Evolutionary conservation across 1,140 invertebrate genomes (phyloP).

Genomic region (Anthonomus grandis): DNA sequence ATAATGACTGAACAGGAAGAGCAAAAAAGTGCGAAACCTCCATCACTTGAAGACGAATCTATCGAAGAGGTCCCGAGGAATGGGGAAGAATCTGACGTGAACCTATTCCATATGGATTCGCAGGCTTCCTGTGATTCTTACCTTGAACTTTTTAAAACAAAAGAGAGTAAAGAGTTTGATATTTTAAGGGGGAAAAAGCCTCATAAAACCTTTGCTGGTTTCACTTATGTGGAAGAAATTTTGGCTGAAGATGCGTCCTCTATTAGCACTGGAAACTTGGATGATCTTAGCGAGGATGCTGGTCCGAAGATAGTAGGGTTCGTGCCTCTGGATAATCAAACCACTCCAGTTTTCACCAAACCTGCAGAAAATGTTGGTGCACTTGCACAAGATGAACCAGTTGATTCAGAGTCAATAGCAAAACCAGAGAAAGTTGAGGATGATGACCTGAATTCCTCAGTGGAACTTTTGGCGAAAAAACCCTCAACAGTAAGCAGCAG

Average conservation of each 20-base stretch:
- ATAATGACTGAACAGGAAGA: background rate
- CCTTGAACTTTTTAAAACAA: constrained; percentile 22
- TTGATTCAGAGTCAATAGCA: no score
- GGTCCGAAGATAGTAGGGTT: constrained; percentile 31
- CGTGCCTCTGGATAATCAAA: constrained; percentile 29
- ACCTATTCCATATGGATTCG: constrained; percentile 26
- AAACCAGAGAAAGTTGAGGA: background rate
- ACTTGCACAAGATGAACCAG: no score
- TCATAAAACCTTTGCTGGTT: background rate
- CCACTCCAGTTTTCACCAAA: constrained; percentile 23
- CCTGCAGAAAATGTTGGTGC: background rate
- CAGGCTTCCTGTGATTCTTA: constrained; percentile 21
- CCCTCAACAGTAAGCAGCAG: constrained; percentile 10
- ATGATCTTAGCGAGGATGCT: background rate
- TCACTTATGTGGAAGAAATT: constrained; percentile 14
- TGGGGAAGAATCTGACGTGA: constrained; percentile 18
- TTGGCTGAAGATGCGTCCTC: constrained; percentile 4
- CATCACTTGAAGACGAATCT: constrained; percentile 6
- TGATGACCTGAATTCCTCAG: background rate
- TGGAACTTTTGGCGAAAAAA: constrained; percentile 18
- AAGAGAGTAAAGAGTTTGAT: constrained; percentile 25
- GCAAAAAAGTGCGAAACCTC: background rate
- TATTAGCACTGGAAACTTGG: background rate
- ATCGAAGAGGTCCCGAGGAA: constrained; percentile 11
- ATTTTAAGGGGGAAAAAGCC: constrained; percentile 9